Evolutionary conservation across 2,888 invertebrate genomes (phyloP), one percentile per base, ranked within the genome.

Genomic region (Nomada goodeniana): DNA sequence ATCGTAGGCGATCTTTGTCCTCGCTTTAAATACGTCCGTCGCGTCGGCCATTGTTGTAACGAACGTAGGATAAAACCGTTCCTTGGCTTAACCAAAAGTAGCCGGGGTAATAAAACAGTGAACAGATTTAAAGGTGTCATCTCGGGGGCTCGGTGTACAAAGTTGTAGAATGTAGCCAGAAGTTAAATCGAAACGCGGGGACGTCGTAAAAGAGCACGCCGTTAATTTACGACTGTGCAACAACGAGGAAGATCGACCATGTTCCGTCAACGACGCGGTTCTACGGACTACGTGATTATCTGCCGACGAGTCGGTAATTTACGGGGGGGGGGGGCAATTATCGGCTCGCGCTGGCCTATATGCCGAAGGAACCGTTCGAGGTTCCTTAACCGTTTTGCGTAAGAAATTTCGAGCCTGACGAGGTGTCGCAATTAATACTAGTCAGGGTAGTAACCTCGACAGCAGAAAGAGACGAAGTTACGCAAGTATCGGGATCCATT

Each of bases 131-230:
- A 85, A 83, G 78, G 53, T 76, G 79, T 80, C 80, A 71, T 76
- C 64, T 20, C 1, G n/a, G 20, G 20, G 2, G 2, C 20, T 0
- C 59, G 59, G n/a, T 20, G 10, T 63, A 84, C 80, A 81, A 82
- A 80, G 78, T 76, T 44, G 29, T 4, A 57, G 72, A 69, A 59
- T 60, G 65, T 42, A 42, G 74, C 61, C 42, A 52, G 61, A 52
- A 60, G 65, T 44, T 81, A 61, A 78, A 76, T 78, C 73, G 76
- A 82, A 83, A 75, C 72, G 70, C 29, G 65, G 78, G 68, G 75
- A 80, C 80, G 82, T 88, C 90, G 87, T 90, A 89, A 89, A 89
- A 83, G 82, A 79, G 83, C 79, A 78, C 71, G 53, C 64, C n/a
- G 80, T 81, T 88, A 86, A 90, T 90, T 89, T 88, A 89, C 82